These are phyloP conservation scores for Norana najaformis DNA, from an alignment of 2,888 invertebrate species.

Conservation along the genomic window DNA sequence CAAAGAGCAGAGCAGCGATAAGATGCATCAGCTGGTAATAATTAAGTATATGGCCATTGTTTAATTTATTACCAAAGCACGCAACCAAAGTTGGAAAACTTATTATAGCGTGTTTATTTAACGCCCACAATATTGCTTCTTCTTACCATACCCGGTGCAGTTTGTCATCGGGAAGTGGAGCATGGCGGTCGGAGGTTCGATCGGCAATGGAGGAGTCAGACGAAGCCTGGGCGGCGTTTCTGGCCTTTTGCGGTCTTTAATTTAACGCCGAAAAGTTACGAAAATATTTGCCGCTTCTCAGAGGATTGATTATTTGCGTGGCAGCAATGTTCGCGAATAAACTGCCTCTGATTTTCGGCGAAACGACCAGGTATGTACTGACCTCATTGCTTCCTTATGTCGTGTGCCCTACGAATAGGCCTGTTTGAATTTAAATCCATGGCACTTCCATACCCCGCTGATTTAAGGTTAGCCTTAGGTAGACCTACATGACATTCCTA, in stretches of 20 bases:
- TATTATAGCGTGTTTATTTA: not conserved
- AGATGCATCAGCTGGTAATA: not conserved
- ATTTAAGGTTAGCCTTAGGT: not conserved
- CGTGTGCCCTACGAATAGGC: not conserved
- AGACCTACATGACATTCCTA: not conserved
- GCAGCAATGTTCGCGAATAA: constrained; percentile 13
- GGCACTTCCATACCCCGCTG: not conserved
- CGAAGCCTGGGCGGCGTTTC: not conserved
- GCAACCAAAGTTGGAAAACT: not conserved
- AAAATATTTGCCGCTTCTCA: not conserved
- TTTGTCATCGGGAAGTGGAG: not conserved
- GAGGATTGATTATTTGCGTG: constrained; percentile 6
- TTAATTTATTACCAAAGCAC: not conserved
- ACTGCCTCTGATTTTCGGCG: constrained; percentile 5
- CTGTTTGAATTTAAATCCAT: constrained; percentile 5
- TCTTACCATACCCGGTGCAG: not conserved
- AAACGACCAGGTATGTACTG: not conserved
- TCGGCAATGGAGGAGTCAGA: not conserved
- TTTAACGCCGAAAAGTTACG: not conserved
- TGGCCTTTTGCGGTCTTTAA: not conserved
- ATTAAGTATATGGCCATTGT: not conserved
- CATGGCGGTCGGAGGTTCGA: not conserved
- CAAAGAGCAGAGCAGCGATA: not conserved
- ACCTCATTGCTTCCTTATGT: not conserved
- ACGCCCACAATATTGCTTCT: not conserved